Conservation (phyloP, 2,888 invertebrate species). For the Cheilosia pagana region DNA sequence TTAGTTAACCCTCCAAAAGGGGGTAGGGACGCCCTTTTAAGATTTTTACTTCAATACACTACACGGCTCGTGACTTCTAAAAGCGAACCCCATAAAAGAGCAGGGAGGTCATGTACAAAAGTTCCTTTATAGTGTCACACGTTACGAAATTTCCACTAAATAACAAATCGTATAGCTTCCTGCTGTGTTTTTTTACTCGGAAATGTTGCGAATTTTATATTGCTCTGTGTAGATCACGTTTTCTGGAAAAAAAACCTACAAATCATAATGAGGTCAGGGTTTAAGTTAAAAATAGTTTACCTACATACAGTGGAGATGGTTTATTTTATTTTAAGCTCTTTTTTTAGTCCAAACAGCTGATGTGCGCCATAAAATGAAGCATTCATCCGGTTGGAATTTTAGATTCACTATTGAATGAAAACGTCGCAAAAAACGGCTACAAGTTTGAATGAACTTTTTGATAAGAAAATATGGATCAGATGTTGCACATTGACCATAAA, state of each 20-base stretch:
- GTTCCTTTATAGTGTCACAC: too few species aligned
- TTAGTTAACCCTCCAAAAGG: too few species aligned
- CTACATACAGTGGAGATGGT: not conserved
- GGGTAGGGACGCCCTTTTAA: too few species aligned
- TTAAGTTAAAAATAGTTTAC: not conserved
- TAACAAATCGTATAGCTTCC: too few species aligned
- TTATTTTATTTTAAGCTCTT: not conserved
- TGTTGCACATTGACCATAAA: slow-evolving; percentile 49
- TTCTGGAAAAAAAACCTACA: not conserved
- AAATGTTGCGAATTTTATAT: too few species aligned
- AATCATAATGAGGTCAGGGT: not conserved
- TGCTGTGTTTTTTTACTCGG: not conserved
- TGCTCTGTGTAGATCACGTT: not conserved
- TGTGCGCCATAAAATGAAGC: not conserved
- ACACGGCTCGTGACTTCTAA: too few species aligned
- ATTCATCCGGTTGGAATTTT: not conserved
- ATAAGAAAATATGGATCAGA: slow-evolving; percentile 40
- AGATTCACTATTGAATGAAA: not conserved
- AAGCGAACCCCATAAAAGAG: too few species aligned
- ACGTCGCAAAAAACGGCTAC: not conserved
- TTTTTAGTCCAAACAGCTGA: not conserved
- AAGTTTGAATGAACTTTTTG: slow-evolving; percentile 2
- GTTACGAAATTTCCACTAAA: too few species aligned
- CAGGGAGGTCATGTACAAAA: too few species aligned
- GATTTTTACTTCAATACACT: too few species aligned